phyloP scores from a whole-genome alignment of 2,113 vertebrate species.

The Cebidichthys violaceus region DNA sequence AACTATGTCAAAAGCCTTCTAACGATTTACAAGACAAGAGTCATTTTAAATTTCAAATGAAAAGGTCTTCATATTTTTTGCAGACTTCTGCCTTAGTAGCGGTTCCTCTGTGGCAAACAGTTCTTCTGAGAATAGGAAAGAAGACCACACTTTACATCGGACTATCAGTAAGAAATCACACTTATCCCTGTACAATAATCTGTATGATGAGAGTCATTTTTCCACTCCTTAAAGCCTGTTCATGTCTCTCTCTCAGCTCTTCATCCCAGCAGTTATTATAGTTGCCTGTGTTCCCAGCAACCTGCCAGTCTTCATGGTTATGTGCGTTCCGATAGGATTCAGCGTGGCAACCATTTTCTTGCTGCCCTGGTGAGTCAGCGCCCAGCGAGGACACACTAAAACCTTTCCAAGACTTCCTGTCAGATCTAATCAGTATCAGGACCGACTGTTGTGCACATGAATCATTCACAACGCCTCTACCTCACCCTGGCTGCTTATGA shows the following conservation, averaged over 20 bases:
- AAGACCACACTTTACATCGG: conserved; percentile 79
- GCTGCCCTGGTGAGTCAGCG: conserved; percentile 84
- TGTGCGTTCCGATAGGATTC: conserved; percentile 80
- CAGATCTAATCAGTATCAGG: conserved; percentile 50
- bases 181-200: background rate
- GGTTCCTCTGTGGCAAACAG: conserved; percentile 83
- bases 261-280: conserved; percentile 77
- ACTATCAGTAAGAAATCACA: conserved; percentile 75
- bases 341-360: conserved; percentile 81
- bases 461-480: conserved; percentile 49
- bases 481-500: conserved; percentile 16
- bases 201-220: background rate
- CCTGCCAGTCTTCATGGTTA: conserved; percentile 77
- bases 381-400: conserved; percentile 26
- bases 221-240: background rate
- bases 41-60: background rate
- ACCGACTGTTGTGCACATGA: conserved; percentile 24
- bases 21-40: background rate
- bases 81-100: conserved; percentile 79
- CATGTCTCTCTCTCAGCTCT: conserved; percentile 75
- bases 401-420: conserved; percentile 38
- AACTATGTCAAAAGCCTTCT: background rate
- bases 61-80: background rate
- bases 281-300: conserved; percentile 75
- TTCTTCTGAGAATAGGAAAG: conserved; percentile 83